phyloP scores from a whole-genome alignment of 2,113 vertebrate genomes.

The Myanophis thanlyinensis region DNA sequence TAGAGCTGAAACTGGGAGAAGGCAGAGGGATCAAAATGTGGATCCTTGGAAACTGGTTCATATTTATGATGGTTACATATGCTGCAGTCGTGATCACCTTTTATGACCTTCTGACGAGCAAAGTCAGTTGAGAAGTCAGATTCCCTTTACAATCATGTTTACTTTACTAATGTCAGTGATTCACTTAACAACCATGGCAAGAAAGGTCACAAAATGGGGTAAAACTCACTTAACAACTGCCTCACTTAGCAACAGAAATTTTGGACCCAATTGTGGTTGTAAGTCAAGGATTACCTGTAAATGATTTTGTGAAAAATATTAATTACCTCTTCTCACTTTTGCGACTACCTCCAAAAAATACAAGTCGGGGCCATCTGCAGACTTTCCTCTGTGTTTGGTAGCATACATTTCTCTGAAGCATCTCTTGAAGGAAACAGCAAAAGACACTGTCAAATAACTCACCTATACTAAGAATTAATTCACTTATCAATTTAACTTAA shows the following conservation, averaged over 20 bases:
- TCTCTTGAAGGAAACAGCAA: conserved; percentile 62
- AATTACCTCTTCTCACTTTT: conserved; percentile 67
- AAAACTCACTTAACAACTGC: background rate
- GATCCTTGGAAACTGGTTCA: background rate
- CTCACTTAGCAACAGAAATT: background rate
- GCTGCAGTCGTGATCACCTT: background rate
- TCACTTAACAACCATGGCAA: background rate
- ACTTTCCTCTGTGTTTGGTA: conserved; percentile 72
- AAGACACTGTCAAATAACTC: background rate
- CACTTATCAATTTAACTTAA: background rate
- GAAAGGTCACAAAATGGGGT: background rate
- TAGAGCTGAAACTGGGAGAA: background rate
- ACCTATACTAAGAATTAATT: background rate
- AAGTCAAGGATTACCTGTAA: background rate
- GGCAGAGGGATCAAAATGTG: background rate
- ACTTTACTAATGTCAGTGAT: background rate
- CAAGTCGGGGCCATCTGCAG: conserved; percentile 69
- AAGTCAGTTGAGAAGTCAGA: background rate
- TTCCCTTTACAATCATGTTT: background rate
- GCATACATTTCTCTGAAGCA: conserved; percentile 77
- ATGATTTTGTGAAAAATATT: background rate
- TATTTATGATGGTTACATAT: background rate
- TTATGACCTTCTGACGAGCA: background rate
- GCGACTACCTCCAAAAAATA: conserved; percentile 57
- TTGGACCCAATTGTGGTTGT: background rate